Evolutionary conservation across 2,113 vertebrate genomes (phyloP), one percentile per base, ranked within the genome.

Genomic region (Psilopsiagon aymara): DNA sequence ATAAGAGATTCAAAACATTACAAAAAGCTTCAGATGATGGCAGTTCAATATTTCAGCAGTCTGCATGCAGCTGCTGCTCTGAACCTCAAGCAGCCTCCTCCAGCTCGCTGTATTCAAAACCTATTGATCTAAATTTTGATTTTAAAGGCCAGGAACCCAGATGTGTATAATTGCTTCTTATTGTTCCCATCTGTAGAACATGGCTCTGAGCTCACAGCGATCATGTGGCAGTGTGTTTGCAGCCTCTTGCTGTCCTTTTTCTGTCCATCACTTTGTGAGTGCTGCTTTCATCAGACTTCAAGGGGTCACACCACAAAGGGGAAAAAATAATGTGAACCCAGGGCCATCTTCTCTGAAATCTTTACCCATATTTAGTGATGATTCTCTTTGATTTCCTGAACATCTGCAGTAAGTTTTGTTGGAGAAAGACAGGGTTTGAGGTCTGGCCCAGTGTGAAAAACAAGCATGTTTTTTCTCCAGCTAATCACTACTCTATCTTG

Each of bases 21-120:
- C 10, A 17, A 75, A 62, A 94, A 90, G 31, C 82, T 52, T 80
- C 69, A 75, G 33, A 92, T 69, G 23, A 96, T 75, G 47, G 33
- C 92, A 78, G 43, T 92, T 92, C 77, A 88, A 62, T 96, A 94
- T 92, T 91, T 86, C 82, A 86, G n/a, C 69, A 81, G 82, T 52
- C 53, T 59, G 31, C 37, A 31, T 51, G 62, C 89, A 96, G 77
- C 91, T 94, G 90, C 74, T 78, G 43, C 86, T 77, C 73, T 59
- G 64, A 94, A 81, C 37, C 39, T 47, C 39, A 60, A 57, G 80
- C 44, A 92, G 55, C 33, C 53, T 90, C 47, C 43, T 94, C 71
- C 49, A 68, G 51, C 33, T 92, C 1, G 0, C 43, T 87, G 15
- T 52, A 80, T 66, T 93, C 37, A 82, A 78, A 66, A 69, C 46